phyloP scores from a whole-genome alignment of 1,140 invertebrate species.

The Drosophila carrolli region DNA sequence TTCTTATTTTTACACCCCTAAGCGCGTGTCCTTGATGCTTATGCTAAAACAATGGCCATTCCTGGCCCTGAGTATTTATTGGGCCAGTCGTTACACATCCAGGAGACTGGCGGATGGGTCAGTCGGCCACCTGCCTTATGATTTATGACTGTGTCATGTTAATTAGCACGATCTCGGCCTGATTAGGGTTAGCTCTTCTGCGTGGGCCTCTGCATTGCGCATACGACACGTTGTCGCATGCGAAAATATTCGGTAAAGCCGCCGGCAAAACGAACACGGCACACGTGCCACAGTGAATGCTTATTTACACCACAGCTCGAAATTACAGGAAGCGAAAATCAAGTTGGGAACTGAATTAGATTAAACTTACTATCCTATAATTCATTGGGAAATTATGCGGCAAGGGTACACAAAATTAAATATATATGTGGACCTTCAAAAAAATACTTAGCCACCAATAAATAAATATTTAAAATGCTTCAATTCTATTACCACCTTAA shows the following conservation, averaged over 20 bases:
- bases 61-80: constrained; percentile 61
- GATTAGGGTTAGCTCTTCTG: constrained; percentile 17
- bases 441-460: too few species aligned
- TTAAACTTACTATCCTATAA: too few species aligned
- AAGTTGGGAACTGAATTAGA: too few species aligned
- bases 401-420: too few species aligned
- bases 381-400: too few species aligned
- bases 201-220: constrained; percentile 26
- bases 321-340: too few species aligned
- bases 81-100: constrained; percentile 11
- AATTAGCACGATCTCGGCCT: constrained; percentile 63
- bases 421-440: too few species aligned
- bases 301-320: not conserved
- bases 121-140: constrained; percentile 41
- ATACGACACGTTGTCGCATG: constrained; percentile 45
- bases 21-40: constrained; percentile 60
- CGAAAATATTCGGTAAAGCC: constrained; percentile 22
- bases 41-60: constrained; percentile 65
- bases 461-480: too few species aligned
- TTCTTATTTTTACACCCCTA: constrained; percentile 45
- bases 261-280: constrained; percentile 13
- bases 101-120: not conserved
- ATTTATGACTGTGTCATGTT: constrained; percentile 65
- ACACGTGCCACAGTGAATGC: constrained; percentile 20
- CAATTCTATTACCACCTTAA: too few species aligned